A percentile compares a stretch with the other conserved stretches of the same genome.
Conservation (phyloP, 1,140 invertebrate species). For the Leptinotarsa lineolata region DNA sequence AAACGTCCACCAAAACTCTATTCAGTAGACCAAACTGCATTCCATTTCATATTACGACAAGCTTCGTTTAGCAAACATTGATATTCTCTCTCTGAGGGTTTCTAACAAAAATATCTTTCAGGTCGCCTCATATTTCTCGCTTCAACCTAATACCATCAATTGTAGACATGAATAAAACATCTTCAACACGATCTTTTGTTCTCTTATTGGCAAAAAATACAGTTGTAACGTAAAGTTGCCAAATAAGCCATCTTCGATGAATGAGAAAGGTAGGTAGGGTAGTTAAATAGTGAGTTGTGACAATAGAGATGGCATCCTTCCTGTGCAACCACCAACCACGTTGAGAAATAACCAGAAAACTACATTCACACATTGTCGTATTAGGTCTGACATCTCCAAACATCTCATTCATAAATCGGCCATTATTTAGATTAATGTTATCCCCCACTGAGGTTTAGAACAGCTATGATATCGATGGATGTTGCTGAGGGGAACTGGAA, state of each 20-base stretch:
- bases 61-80: background rate
- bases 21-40: background rate
- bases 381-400: conserved; percentile 56
- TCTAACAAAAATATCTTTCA: conserved; percentile 15
- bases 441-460: conserved; percentile 54
- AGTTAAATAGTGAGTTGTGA: conserved; percentile 18
- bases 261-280: conserved; percentile 22
- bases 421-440: conserved; percentile 56
- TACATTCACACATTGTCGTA: conserved; percentile 56
- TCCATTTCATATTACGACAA: background rate
- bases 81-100: background rate
- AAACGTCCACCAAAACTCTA: background rate
- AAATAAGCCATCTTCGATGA: background rate
- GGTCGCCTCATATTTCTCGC: conserved; percentile 1
- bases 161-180: conserved; percentile 27
- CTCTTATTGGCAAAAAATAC: conserved; percentile 19
- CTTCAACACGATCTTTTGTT: conserved; percentile 17
- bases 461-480: conserved; percentile 45
- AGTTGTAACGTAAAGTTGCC: conserved; percentile 12
- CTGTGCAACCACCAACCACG: conserved; percentile 39
- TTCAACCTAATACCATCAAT: conserved; percentile 17
- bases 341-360: conserved; percentile 53
- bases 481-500: too few relatives aligned
- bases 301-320: conserved; percentile 16
- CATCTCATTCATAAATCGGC: conserved; percentile 54